phyloP scores from a whole-genome alignment of 1,140 invertebrate genomes.

The Panulirus ornatus region DNA sequence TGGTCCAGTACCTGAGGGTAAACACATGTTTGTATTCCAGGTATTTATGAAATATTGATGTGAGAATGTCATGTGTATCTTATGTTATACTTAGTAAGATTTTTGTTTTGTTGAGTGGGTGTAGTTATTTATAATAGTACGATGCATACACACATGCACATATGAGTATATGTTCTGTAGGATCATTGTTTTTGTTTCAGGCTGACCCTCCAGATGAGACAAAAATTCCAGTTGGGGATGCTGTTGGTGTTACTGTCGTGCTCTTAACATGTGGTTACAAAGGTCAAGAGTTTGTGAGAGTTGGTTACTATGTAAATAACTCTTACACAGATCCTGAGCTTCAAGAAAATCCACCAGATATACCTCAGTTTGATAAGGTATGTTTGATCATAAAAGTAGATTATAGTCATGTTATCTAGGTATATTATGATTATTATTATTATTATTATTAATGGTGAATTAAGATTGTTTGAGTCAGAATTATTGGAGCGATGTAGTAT shows the following conservation, averaged over 20 bases:
- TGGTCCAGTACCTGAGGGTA: conserved; percentile 97
- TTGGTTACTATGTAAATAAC: conserved; percentile 99
- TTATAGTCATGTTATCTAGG: too few relatives aligned
- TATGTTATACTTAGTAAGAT: too few relatives aligned
- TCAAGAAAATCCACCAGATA: conserved; percentile 93
- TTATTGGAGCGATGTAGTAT: too few relatives aligned
- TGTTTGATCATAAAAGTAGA: background rate
- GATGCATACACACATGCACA: too few relatives aligned
- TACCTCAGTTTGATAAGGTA: conserved; percentile 94
- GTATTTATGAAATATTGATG: too few relatives aligned
- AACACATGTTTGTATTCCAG: conserved; percentile 98
- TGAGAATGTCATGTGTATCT: too few relatives aligned
- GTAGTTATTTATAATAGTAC: too few relatives aligned
- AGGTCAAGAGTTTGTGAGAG: conserved; percentile 95
- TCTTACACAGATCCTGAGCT: conserved; percentile 91
- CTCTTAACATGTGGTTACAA: conserved; percentile 96
- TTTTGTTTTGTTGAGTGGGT: too few relatives aligned
- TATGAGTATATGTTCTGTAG: too few relatives aligned
- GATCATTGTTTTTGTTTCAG: conserved; percentile 81
- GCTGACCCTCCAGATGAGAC: conserved; percentile 96
- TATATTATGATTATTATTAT: too few relatives aligned
- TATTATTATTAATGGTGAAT: too few relatives aligned
- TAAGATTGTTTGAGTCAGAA: too few relatives aligned
- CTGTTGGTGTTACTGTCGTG: conserved; percentile 97
- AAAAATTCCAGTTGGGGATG: conserved; percentile 96